Conservation (phyloP, 2,797 vertebrate genomes). For the Cyprinodon diabolis region DNA sequence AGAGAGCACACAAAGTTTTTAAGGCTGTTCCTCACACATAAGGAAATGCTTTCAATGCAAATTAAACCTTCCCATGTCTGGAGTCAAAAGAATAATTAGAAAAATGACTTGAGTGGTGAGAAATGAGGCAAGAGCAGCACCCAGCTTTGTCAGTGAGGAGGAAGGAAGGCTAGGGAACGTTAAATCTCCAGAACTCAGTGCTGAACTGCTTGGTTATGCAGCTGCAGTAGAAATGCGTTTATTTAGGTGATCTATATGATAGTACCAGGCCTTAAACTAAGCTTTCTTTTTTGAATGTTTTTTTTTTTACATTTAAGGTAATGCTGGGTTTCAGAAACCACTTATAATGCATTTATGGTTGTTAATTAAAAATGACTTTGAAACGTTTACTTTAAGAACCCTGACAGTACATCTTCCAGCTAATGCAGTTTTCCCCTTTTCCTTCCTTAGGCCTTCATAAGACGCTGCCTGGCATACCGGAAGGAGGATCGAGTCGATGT, state of each 20-base stretch:
- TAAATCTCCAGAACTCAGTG: too few species aligned
- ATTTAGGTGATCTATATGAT: too few species aligned
- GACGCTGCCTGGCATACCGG: conserved; percentile 96
- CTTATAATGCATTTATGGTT: background rate
- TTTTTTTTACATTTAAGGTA: background rate
- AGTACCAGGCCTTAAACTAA: too few species aligned
- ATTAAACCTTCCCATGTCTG: background rate
- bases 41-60: background rate
- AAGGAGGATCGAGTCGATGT: conserved; percentile 98
- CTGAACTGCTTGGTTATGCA: background rate
- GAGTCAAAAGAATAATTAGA: background rate
- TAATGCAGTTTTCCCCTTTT: background rate
- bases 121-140: background rate
- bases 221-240: too few species aligned
- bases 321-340: background rate
- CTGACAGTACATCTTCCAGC: background rate
- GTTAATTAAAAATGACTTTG: background rate
- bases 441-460: conserved; percentile 89
- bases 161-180: too few species aligned
- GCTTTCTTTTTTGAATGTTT: background rate
- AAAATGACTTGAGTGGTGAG: background rate
- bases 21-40: background rate
- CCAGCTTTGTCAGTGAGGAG: too few species aligned
- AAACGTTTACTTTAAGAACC: background rate
- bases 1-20: background rate